These are phyloP conservation scores for Panzeria rudis DNA, from an alignment of 2,888 invertebrate genomes.

Conservation along the genomic window DNA sequence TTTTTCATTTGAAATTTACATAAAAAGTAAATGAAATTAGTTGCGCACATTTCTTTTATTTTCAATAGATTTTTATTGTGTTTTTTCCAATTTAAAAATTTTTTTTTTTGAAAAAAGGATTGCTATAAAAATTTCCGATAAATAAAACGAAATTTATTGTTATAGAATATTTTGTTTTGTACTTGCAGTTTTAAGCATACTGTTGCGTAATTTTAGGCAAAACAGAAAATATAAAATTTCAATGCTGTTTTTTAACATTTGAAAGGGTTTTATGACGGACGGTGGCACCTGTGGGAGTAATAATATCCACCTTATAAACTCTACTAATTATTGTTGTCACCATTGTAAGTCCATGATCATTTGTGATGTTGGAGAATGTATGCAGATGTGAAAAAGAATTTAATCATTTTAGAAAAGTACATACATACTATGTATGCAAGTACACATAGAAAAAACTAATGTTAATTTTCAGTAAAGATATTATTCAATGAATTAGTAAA, in stretches of 20 bases:
- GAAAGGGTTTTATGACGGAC: neutral
- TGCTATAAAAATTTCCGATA: conserved; percentile 36
- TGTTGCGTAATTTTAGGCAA: conserved; percentile 46
- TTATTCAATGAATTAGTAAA: no score
- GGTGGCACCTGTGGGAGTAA: conserved; percentile 69
- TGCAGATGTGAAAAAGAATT: conserved; percentile 31
- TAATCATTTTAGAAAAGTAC: neutral
- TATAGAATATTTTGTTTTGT: conserved; percentile 59
- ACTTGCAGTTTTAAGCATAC: conserved; percentile 52
- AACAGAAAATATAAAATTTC: conserved; percentile 15
- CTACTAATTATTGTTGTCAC: conserved; percentile 70
- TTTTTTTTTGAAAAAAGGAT: conserved; percentile 55
- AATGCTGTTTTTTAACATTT: conserved; percentile 7
- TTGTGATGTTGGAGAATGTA: conserved; percentile 12
- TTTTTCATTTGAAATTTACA: conserved; percentile 67
- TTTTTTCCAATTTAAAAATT: neutral
- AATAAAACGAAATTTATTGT: conserved; percentile 61
- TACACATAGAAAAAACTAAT: no score
- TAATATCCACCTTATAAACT: conserved; percentile 65
- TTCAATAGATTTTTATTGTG: conserved; percentile 46
- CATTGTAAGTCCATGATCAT: conserved; percentile 48
- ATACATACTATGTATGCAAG: neutral
- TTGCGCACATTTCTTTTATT: conserved; percentile 68
- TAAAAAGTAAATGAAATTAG: conserved; percentile 71
- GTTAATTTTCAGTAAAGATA: no score